Percentiles rank a stretch among this genome's conserved stretches.
phyloP scores from a whole-genome alignment of 2,113 vertebrate species.

The Cyanoderma ruficeps region DNA sequence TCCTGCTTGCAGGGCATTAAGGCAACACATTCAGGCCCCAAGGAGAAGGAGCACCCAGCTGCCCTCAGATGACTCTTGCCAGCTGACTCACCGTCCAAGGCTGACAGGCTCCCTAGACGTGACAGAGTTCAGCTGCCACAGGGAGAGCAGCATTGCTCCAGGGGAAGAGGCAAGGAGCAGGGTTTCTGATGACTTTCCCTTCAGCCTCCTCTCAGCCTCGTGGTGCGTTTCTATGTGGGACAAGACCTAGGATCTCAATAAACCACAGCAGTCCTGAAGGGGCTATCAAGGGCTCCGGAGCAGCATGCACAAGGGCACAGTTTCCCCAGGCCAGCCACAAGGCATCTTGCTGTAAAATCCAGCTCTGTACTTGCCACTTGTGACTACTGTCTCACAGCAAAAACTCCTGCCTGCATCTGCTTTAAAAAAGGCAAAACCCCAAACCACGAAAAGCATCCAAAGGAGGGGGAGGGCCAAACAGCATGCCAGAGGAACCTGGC shows the following conservation, averaged over 20 bases:
- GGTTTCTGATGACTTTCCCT: background rate
- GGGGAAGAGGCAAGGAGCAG: background rate
- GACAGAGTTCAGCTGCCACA: background rate
- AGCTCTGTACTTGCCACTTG: background rate
- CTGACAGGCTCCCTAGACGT: background rate
- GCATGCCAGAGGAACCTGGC: background rate
- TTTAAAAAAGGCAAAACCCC: background rate
- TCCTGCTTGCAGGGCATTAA: background rate
- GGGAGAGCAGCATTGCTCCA: background rate
- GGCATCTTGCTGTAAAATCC: background rate
- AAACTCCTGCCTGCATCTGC: background rate
- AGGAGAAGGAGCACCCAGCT: constrained; percentile 3
- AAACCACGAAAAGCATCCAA: background rate
- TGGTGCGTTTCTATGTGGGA: background rate
- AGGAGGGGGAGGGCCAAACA: background rate
- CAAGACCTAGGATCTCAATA: background rate
- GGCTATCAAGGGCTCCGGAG: background rate
- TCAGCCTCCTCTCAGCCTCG: background rate
- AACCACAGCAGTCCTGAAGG: background rate
- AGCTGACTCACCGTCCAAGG: background rate
- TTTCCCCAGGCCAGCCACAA: background rate
- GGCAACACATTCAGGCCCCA: background rate
- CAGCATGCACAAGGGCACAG: background rate
- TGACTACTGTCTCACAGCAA: background rate
- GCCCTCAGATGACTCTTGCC: background rate